A percentile compares a stretch with the other conserved stretches of the same genome.
Evolutionary conservation across 2,797 vertebrate species (phyloP).

Genomic region (Ctenochaetus hawaiiensis): DNA sequence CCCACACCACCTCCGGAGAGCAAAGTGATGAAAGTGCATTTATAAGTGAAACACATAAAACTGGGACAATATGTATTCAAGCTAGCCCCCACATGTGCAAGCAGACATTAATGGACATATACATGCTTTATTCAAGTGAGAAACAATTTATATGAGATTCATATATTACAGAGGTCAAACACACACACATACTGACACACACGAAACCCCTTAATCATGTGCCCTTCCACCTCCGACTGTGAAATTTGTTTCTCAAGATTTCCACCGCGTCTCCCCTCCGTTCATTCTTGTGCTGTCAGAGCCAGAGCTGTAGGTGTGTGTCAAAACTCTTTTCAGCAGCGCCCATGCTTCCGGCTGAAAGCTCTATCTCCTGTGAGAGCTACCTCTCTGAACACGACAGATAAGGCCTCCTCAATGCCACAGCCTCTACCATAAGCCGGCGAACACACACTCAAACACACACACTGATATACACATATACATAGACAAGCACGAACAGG

Average conservation of each 20-base stretch:
- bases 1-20: conserved; percentile 21
- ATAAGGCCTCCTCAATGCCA: conserved; percentile 78
- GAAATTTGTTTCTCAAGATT: conserved; percentile 65
- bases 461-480: neutral
- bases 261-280: conserved; percentile 46
- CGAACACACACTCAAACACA: conserved; percentile 9
- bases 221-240: conserved; percentile 35
- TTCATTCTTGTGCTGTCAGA: conserved; percentile 53
- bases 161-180: conserved; percentile 19
- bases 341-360: conserved; percentile 66
- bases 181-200: neutral
- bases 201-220: conserved; percentile 20
- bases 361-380: conserved; percentile 75
- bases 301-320: conserved; percentile 74
- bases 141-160: conserved; percentile 37
- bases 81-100: neutral
- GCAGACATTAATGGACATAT: neutral
- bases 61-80: conserved; percentile 10
- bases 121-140: neutral
- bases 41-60: conserved; percentile 32
- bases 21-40: conserved; percentile 3
- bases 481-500: neutral
- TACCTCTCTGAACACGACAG: conserved; percentile 78
- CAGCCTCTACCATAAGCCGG: conserved; percentile 55
- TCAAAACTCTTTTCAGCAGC: conserved; percentile 73